These are phyloP conservation scores for Lordiphosa clarofinis DNA, from an alignment of 1,140 invertebrate species.

Conservation along the genomic window DNA sequence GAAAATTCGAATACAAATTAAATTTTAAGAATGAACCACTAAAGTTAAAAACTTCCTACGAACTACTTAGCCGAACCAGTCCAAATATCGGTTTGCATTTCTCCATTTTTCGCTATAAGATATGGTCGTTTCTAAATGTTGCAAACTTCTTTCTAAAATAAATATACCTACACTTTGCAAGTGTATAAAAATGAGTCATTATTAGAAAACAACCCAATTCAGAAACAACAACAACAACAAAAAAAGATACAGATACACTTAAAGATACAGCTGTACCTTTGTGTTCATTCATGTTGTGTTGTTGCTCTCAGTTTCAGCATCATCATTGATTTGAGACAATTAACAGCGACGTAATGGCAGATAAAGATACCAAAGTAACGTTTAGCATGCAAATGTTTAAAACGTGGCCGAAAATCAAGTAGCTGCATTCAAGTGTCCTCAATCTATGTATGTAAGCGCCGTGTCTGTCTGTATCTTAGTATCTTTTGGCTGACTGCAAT, in stretches of 20 bases:
- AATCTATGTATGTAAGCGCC: slow-evolving; percentile 34
- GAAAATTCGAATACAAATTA: too few relatives aligned
- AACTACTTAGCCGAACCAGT: too few relatives aligned
- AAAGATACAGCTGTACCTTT: slow-evolving; percentile 4
- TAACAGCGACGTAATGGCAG: slow-evolving; percentile 21
- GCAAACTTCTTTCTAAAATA: too few relatives aligned
- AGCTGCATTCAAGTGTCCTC: slow-evolving; percentile 16
- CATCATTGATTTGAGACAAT: slow-evolving; percentile 44
- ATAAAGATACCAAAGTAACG: slow-evolving; percentile 27
- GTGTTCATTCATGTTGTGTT: background rate
- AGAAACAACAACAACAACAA: background rate
- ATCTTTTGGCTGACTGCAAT: slow-evolving; percentile 46
- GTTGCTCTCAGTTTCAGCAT: slow-evolving; percentile 3
- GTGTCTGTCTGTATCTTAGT: slow-evolving; percentile 19
- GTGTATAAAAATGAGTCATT: too few relatives aligned
- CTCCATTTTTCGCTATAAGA: too few relatives aligned
- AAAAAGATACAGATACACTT: slow-evolving; percentile 25
- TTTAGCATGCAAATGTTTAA: slow-evolving; percentile 21
- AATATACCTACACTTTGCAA: too few relatives aligned
- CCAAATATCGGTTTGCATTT: too few relatives aligned
- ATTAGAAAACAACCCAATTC: too few relatives aligned
- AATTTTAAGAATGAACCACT: too few relatives aligned
- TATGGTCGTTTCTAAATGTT: too few relatives aligned
- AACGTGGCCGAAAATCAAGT: slow-evolving; percentile 8
- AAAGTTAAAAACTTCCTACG: too few relatives aligned